Percentiles rank a stretch among this genome's conserved stretches.
Evolutionary conservation across 2,888 invertebrate species (phyloP).

Genomic region (Adela reaumurella): DNA sequence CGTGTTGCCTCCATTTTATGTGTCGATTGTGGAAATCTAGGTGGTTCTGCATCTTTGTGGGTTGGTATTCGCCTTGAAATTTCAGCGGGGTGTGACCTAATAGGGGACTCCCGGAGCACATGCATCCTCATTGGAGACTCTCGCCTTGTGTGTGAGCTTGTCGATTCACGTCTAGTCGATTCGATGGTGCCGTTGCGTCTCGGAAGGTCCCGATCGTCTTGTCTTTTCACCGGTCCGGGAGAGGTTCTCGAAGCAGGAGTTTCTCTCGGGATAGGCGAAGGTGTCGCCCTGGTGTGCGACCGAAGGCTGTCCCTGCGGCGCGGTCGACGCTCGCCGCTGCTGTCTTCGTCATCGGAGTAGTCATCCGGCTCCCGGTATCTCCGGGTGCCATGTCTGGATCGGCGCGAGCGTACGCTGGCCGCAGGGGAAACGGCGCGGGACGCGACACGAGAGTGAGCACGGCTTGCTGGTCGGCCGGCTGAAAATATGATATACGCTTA

Average conservation of each 20-base stretch:
- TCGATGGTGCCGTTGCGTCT: neutral
- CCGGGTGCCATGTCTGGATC: constrained; percentile 51
- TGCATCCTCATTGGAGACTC: too few species aligned
- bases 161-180: neutral
- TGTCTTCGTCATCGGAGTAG: constrained; percentile 58
- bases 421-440: constrained; percentile 68
- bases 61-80: too few species aligned
- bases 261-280: neutral
- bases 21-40: too few species aligned
- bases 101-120: too few species aligned
- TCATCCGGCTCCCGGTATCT: constrained; percentile 52
- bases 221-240: neutral
- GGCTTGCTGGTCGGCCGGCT: constrained; percentile 43
- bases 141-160: too few species aligned
- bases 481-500: constrained; percentile 10
- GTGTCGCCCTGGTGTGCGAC: neutral
- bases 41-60: too few species aligned
- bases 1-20: too few species aligned
- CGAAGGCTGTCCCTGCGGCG: neutral
- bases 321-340: constrained; percentile 22
- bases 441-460: constrained; percentile 56
- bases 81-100: too few species aligned
- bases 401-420: constrained; percentile 65
- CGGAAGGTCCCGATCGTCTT: neutral
- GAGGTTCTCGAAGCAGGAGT: neutral